A percentile compares a stretch with the other conserved stretches of the same genome.
Evolutionary conservation across 2,797 vertebrate species (phyloP).

Genomic region (Mormyrus proboscirostris): DNA sequence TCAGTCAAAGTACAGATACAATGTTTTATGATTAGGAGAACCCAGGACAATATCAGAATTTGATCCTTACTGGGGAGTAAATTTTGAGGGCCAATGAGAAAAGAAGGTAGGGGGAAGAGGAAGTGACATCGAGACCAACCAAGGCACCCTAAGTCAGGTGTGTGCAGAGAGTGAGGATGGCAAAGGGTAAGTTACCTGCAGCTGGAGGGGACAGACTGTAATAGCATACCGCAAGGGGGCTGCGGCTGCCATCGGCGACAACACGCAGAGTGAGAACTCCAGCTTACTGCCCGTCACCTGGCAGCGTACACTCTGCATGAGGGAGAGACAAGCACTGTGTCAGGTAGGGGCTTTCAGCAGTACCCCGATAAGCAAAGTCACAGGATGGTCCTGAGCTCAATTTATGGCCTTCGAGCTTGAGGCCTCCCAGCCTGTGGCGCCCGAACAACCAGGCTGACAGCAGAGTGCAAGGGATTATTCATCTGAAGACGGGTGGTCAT

Average conservation of each 20-base stretch:
- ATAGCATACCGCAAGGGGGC: constrained; percentile 60
- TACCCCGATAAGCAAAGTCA: not conserved
- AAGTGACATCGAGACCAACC: not conserved
- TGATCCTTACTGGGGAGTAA: not conserved
- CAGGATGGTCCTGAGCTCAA: not conserved
- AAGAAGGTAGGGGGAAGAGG: not conserved
- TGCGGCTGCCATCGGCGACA: constrained; percentile 5
- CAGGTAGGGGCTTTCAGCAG: not conserved
- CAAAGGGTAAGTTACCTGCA: constrained; percentile 68
- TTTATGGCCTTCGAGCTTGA: not conserved
- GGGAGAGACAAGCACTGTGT: not conserved
- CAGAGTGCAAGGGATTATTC: not conserved
- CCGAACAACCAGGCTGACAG: not conserved
- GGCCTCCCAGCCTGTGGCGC: not conserved
- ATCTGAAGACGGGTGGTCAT: constrained; percentile 28
- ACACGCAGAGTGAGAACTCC: constrained; percentile 63
- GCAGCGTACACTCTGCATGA: constrained; percentile 70
- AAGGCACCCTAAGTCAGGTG: not conserved
- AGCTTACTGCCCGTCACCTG: constrained; percentile 70
- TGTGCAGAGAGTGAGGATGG: no score
- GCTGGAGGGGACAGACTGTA: constrained; percentile 68
- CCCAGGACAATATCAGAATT: not conserved
- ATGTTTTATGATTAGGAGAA: not conserved
- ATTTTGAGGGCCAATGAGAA: not conserved
- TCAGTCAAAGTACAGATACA: not conserved